Conservation (phyloP, 2,888 invertebrate genomes). For the Drosophila lacicola region DNA sequence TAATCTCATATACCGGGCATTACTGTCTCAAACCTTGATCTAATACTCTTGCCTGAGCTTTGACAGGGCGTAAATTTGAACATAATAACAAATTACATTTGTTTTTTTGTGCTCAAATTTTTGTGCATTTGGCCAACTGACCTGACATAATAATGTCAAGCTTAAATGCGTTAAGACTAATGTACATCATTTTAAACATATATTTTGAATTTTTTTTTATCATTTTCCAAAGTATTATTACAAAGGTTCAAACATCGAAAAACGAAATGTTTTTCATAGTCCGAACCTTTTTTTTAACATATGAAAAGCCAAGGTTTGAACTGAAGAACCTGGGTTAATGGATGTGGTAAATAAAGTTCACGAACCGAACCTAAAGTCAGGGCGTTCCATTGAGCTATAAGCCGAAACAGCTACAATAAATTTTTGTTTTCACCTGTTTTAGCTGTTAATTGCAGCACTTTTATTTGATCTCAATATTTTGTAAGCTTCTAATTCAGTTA, state of each 20-base stretch:
- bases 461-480: background rate
- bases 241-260: no score
- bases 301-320: no score
- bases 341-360: no score
- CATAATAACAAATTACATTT: background rate
- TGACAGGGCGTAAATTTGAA: conserved; percentile 15
- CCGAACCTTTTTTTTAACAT: no score
- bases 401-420: no score
- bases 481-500: background rate
- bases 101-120: conserved; percentile 2
- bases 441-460: background rate
- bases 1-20: background rate
- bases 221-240: background rate
- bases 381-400: no score
- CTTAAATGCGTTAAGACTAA: background rate
- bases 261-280: no score
- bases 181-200: background rate
- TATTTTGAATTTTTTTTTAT: background rate
- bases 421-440: no score
- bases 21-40: conserved; percentile 18
- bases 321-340: no score
- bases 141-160: conserved; percentile 40
- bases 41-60: conserved; percentile 12
- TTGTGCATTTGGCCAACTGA: conserved; percentile 20
- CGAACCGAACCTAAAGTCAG: no score